A percentile compares a stretch with the other conserved stretches of the same genome.
Conservation (phyloP, 2,888 invertebrate species). For the Imbricaverruca yamaguchii region DNA sequence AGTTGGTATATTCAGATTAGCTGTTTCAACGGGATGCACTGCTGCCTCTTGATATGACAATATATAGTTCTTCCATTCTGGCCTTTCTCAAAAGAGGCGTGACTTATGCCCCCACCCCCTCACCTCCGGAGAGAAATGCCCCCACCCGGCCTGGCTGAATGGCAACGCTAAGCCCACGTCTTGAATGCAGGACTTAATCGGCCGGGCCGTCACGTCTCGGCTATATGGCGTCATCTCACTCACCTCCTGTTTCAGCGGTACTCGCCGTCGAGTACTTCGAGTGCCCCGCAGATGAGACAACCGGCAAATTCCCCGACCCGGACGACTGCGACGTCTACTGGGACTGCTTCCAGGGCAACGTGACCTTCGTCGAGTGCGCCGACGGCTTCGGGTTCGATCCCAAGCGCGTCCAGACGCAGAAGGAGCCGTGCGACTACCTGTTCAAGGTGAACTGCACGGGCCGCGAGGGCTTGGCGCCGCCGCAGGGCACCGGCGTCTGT, state of each 20-base stretch:
- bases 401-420: conserved; percentile 48
- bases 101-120: no score
- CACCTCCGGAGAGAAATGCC: no score
- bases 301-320: conserved; percentile 68
- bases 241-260: neutral
- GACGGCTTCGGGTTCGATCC: conserved; percentile 80
- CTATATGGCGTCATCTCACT: no score
- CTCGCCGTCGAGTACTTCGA: conserved; percentile 46
- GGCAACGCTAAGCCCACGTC: no score
- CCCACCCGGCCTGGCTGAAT: no score
- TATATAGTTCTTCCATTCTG: no score
- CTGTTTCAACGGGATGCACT: no score
- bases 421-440: conserved; percentile 82
- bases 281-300: conserved; percentile 61
- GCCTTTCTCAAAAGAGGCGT: no score
- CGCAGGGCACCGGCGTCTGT: conserved; percentile 44
- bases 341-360: conserved; percentile 63
- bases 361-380: conserved; percentile 68
- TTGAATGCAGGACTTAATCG: no score
- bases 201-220: no score
- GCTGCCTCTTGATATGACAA: no score
- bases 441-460: conserved; percentile 73
- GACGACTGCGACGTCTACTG: conserved; percentile 81
- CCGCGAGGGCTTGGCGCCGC: neutral
- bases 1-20: no score